Conservation (phyloP, 2,797 vertebrate genomes). For the Taeniopygia guttata region DNA sequence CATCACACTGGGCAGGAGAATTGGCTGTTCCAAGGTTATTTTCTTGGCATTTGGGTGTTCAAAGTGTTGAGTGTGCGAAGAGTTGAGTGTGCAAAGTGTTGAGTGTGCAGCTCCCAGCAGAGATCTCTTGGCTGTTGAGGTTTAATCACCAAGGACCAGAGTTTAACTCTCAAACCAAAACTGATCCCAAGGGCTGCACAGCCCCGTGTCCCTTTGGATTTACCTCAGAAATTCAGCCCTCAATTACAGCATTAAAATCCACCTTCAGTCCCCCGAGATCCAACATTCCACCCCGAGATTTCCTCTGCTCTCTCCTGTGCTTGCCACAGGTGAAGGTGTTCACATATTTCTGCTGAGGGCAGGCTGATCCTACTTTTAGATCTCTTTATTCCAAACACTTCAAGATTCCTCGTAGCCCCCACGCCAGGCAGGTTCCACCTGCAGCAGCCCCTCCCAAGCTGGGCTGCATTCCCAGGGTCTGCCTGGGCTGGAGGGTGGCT, state of each 20-base stretch:
- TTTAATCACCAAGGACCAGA: background rate
- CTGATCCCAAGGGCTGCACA: background rate
- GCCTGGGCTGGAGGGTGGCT: too few species aligned
- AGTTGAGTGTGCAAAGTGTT: background rate
- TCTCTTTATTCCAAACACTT: background rate
- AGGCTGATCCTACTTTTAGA: background rate
- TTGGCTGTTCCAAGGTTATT: background rate
- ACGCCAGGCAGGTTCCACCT: background rate
- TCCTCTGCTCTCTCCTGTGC: background rate
- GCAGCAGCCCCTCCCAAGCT: rapidly evolving
- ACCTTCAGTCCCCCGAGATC: background rate
- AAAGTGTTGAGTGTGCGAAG: too few species aligned
- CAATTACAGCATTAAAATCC: background rate
- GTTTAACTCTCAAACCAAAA: background rate
- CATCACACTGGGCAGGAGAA: rapidly evolving
- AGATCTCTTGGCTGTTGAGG: background rate
- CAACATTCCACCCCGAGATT: background rate
- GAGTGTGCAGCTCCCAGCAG: background rate
- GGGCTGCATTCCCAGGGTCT: rapidly evolving
- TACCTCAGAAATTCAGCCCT: background rate
- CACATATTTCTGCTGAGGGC: background rate
- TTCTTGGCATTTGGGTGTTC: background rate
- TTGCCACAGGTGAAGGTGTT: background rate
- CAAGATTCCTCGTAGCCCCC: background rate
- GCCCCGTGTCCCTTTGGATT: rapidly evolving